Evolutionary conservation across 2,113 vertebrate species (phyloP).

Genomic region (Danionella cerebrum): DNA sequence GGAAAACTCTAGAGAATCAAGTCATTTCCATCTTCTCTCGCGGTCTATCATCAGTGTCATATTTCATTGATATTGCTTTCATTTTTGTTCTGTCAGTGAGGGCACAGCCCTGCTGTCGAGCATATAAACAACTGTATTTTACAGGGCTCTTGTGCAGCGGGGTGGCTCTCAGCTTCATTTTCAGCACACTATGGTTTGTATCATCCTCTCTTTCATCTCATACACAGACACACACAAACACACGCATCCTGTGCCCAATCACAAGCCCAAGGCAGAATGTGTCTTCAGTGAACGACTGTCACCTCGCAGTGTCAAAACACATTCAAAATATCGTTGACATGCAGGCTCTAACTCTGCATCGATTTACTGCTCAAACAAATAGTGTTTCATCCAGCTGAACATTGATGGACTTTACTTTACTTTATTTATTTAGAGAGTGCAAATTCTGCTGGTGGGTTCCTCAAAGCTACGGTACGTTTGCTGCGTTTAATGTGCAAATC

Average conservation of each 20-base stretch:
- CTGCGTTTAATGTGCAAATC: slow-evolving; percentile 40
- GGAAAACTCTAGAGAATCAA: slow-evolving; percentile 41
- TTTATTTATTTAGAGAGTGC: slow-evolving; percentile 37
- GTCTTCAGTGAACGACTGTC: slow-evolving; percentile 29
- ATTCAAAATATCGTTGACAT: slow-evolving; percentile 22
- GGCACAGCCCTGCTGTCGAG: slow-evolving; percentile 32
- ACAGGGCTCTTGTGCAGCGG: slow-evolving; percentile 12
- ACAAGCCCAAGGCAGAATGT: background rate
- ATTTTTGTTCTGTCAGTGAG: slow-evolving; percentile 42
- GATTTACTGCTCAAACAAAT: slow-evolving; percentile 34
- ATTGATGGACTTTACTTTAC: slow-evolving; percentile 14
- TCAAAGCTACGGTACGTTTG: slow-evolving; percentile 34
- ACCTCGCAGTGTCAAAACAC: slow-evolving; percentile 31
- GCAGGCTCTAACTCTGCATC: slow-evolving; percentile 17
- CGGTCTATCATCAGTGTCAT: slow-evolving; percentile 43
- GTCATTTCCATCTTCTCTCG: slow-evolving; percentile 40
- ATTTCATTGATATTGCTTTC: slow-evolving; percentile 49
- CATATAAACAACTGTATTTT: slow-evolving; percentile 44
- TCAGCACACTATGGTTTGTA: background rate
- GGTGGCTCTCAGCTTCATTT: slow-evolving; percentile 14
- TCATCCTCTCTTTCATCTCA: background rate
- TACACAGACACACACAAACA: background rate
- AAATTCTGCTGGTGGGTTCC: slow-evolving; percentile 35
- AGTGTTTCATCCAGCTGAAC: slow-evolving; percentile 25
- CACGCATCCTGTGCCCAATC: slow-evolving; percentile 4